Percentiles rank a stretch among this genome's conserved stretches.
phyloP scores from a whole-genome alignment of 2,797 vertebrate genomes.

The Mallotus villosus region DNA sequence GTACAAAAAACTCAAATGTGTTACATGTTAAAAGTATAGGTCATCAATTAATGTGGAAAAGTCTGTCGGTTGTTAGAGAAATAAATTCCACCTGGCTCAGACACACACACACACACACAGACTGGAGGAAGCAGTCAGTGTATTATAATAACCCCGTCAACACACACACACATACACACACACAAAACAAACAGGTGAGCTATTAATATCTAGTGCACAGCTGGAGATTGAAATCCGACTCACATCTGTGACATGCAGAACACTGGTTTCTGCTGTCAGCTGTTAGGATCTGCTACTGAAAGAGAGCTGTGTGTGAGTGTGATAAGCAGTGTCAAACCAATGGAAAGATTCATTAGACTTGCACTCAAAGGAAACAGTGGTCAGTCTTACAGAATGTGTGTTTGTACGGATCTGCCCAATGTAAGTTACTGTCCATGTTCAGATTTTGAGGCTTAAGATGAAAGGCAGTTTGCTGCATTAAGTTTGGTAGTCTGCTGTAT shows the following conservation, averaged over 20 bases:
- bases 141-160: constrained; percentile 33
- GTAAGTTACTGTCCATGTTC: constrained; percentile 1
- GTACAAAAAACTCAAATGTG: no score
- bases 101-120: no score
- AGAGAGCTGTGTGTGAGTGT: constrained; percentile 45
- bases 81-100: constrained; percentile 40
- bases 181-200: constrained; percentile 58
- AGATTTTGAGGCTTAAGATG: no score
- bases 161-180: constrained; percentile 18
- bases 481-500: no score
- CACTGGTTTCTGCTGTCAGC: constrained; percentile 40
- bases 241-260: constrained; percentile 51
- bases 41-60: background rate
- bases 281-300: constrained; percentile 39
- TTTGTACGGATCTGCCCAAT: background rate
- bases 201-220: constrained; percentile 65
- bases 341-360: constrained; percentile 48
- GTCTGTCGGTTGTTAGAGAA: background rate
- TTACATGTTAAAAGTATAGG: no score
- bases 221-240: constrained; percentile 52
- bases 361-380: background rate
- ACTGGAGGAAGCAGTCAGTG: constrained; percentile 72
- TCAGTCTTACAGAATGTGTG: background rate
- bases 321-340: constrained; percentile 42
- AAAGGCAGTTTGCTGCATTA: no score